These are phyloP conservation scores for Drosophila differens DNA, from an alignment of 2,888 invertebrate genomes.

Conservation along the genomic window DNA sequence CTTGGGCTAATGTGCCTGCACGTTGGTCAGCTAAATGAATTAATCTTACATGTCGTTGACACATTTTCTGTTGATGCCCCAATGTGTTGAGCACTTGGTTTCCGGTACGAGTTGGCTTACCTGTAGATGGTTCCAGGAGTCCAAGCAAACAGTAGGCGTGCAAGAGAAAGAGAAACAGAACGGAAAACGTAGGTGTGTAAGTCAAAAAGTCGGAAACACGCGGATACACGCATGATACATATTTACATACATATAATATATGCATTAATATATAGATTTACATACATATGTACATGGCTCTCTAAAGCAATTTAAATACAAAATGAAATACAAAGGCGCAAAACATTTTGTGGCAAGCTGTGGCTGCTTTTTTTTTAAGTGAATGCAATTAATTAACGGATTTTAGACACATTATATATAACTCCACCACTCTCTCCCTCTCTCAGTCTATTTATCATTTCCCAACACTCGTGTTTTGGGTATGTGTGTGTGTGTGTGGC, in stretches of 20 bases:
- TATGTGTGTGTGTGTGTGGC: conserved; percentile 22
- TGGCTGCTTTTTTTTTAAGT: conserved; percentile 45
- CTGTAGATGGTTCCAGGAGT: conserved; percentile 51
- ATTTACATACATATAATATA: conserved; percentile 13
- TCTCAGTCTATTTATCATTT: background rate
- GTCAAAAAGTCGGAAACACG: conserved; percentile 42
- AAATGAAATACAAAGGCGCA: conserved; percentile 72
- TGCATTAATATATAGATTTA: conserved; percentile 15
- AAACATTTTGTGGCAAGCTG: conserved; percentile 79
- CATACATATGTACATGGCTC: conserved; percentile 32
- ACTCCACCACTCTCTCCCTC: conserved; percentile 1
- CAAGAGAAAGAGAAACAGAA: conserved; percentile 55
- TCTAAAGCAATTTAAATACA: conserved; percentile 55
- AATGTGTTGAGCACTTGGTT: conserved; percentile 62
- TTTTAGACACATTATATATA: conserved; percentile 58
- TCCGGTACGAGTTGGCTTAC: conserved; percentile 77
- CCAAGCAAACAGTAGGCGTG: conserved; percentile 32
- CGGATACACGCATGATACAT: background rate
- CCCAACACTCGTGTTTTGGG: conserved; percentile 22
- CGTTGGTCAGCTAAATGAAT: conserved; percentile 58
- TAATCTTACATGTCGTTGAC: conserved; percentile 84
- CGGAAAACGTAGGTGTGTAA: conserved; percentile 46
- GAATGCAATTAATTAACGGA: conserved; percentile 76
- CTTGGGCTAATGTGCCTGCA: conserved; percentile 25
- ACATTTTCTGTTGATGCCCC: conserved; percentile 69